phyloP scores from a whole-genome alignment of 2,888 invertebrate genomes.

The Campoletis raptor region DNA sequence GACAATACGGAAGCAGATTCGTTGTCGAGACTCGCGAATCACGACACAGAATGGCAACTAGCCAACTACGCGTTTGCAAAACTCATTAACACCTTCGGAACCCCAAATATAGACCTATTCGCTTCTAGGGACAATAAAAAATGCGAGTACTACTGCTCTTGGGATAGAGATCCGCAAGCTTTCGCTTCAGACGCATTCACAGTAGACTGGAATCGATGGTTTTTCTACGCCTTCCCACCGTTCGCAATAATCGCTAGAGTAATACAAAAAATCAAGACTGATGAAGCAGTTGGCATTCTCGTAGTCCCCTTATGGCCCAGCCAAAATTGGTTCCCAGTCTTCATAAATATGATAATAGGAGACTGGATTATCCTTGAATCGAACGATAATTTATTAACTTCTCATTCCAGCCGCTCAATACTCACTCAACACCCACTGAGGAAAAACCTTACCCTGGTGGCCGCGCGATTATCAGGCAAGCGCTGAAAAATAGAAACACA shows the following conservation, averaged over 20 bases:
- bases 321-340: conserved; percentile 61
- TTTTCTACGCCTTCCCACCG: conserved; percentile 13
- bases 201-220: conserved; percentile 37
- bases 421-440: conserved; percentile 35
- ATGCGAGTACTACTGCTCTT: conserved; percentile 40
- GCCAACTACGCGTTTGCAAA: conserved; percentile 6
- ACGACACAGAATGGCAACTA: not conserved
- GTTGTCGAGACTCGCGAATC: conserved; percentile 18
- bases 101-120: conserved; percentile 1
- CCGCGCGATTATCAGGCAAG: conserved; percentile 32
- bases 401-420: conserved; percentile 7
- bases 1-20: conserved; percentile 38
- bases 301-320: conserved; percentile 53
- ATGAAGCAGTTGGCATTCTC: conserved; percentile 49
- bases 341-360: conserved; percentile 26
- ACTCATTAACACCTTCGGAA: not conserved
- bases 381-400: conserved; percentile 21
- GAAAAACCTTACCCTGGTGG: conserved; percentile 31
- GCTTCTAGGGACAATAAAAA: conserved; percentile 10
- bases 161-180: conserved; percentile 56
- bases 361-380: conserved; percentile 39
- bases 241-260: conserved; percentile 20
- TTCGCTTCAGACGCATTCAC: conserved; percentile 45
- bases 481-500: conserved; percentile 2
- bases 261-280: conserved; percentile 15